Evolutionary conservation across 2,888 invertebrate species (phyloP), one percentile per base, ranked within the genome.

Genomic region (Eucriotettix oculatus): DNA sequence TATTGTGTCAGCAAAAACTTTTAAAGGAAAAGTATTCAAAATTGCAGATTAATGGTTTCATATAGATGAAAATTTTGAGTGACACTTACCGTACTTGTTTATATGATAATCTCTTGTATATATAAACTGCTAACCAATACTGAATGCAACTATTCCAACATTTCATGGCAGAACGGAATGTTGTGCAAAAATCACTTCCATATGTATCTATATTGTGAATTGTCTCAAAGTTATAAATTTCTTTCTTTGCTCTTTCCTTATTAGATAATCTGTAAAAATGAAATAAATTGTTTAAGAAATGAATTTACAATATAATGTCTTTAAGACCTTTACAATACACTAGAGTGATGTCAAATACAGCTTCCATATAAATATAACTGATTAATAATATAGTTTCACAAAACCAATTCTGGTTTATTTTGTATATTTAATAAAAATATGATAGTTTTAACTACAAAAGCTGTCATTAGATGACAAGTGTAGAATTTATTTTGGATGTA

Each of bases 111-210:
- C 90, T 77, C 69, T 89, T 90, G 72, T 97, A 95, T 2, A 97
- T 83, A 70, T 87, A 89, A 64, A 85, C 83, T 1, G 94, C 96
- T 67, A 98, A 80, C 97, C 97, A 98, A 72, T 91, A 96, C 72
- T 98, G 98, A 1, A 97, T 87, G 52, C 90, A 90, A 69, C 89
- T 90, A 72, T 98, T 98, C 98, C 98, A 98, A 58, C 87, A 84
- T 68, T 90, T 87, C 85, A 97, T 90, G 7, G 87, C 90, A 63
- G 87, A 88, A 9, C 94, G 79, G 63, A 94, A 84, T 0, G 90
- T 90, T 44, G 85, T 81, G 61, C 86, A 85, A 59, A 84, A 81
- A 70, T 98, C 97, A 58, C 91, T 84, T 44, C 83, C 85, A 74
- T 83, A 84, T 0, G 89, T 85, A 64, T 92, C 85, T 69, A 96